phyloP scores from a whole-genome alignment of 1,140 invertebrate genomes.

The Eubasilissa regina region DNA sequence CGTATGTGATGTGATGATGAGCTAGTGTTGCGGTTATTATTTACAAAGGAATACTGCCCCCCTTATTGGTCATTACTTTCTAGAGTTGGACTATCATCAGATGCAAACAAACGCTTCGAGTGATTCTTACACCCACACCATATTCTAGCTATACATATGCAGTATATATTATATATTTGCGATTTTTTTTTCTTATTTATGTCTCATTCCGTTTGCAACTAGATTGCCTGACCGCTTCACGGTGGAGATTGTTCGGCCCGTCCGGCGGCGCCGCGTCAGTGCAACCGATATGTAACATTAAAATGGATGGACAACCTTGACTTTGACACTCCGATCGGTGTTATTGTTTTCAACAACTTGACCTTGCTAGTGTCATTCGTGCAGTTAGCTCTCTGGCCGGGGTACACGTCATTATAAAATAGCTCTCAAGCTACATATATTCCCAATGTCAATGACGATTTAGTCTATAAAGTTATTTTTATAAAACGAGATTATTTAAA shows the following conservation, averaged over 20 bases:
- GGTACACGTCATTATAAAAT: not conserved
- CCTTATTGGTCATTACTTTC: too few species aligned
- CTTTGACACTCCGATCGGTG: slow-evolving; percentile 29
- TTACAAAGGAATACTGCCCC: too few species aligned
- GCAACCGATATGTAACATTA: not conserved
- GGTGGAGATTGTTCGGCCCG: slow-evolving; percentile 10
- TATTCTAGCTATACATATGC: too few species aligned
- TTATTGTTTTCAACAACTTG: slow-evolving; percentile 29
- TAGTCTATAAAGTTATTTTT: not conserved
- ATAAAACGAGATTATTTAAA: too few species aligned
- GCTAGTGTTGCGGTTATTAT: too few species aligned
- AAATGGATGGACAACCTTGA: slow-evolving; percentile 36
- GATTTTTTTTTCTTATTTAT: not conserved
- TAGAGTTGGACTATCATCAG: too few species aligned
- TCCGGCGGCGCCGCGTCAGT: not conserved
- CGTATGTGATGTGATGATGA: too few species aligned
- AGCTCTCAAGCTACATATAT: slow-evolving; percentile 2
- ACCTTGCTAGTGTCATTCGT: slow-evolving; percentile 30
- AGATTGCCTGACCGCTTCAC: not conserved
- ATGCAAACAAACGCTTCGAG: too few species aligned
- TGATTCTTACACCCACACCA: too few species aligned
- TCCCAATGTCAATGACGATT: not conserved
- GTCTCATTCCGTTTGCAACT: not conserved
- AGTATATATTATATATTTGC: too few species aligned
- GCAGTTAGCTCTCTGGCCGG: slow-evolving; percentile 5